Evolutionary conservation across 1,140 invertebrate genomes (phyloP).

Genomic region (Procambarus clarkii): DNA sequence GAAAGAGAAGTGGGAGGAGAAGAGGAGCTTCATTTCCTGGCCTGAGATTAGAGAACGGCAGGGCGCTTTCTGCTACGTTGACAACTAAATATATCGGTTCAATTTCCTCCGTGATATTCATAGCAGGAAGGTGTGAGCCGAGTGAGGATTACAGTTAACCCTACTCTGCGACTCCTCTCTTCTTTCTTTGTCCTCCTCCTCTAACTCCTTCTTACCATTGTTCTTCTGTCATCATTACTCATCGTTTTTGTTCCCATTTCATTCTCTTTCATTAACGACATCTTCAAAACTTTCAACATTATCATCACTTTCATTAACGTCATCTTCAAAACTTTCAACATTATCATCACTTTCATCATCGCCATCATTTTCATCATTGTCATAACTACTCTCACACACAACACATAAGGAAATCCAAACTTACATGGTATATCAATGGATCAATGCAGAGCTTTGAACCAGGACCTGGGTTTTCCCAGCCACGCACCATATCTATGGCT

Average conservation of each 20-base stretch:
- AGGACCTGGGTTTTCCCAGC: too few relatives aligned
- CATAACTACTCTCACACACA: too few relatives aligned
- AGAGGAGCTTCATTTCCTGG: constrained; percentile 61
- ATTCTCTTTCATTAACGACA: not conserved
- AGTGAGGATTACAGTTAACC: constrained; percentile 28
- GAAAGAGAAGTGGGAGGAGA: constrained; percentile 13
- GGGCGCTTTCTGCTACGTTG: constrained; percentile 60
- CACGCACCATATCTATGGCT: too few relatives aligned
- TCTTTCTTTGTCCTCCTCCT: not conserved
- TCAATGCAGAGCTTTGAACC: too few relatives aligned
- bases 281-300: not conserved
- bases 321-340: not conserved
- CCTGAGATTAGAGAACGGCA: constrained; percentile 48
- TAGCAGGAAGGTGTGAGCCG: constrained; percentile 64
- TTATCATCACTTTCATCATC: too few relatives aligned
- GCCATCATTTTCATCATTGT: too few relatives aligned
- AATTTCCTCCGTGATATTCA: constrained; percentile 68
- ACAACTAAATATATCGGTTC: constrained; percentile 67
- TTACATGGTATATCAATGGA: too few relatives aligned
- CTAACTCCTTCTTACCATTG: not conserved
- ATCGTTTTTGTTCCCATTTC: not conserved
- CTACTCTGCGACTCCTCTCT: not conserved
- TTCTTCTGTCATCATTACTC: not conserved
- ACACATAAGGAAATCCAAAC: too few relatives aligned
- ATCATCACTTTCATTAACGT: not conserved